Base-by-base conservation (phyloP, 2,888 invertebrate species). In the Diachrysia chrysitis region DNA sequence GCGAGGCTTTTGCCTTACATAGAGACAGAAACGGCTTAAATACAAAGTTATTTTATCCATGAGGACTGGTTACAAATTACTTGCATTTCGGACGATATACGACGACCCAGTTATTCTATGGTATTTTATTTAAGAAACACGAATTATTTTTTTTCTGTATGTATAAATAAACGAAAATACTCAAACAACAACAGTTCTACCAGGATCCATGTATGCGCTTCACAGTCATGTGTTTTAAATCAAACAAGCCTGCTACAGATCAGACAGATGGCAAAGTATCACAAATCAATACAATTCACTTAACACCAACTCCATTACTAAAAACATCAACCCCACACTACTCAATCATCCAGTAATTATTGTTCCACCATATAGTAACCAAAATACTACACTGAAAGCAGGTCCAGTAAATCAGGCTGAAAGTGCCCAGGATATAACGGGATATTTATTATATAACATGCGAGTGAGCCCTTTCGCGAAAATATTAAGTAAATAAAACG, bases 401-500 rank as follows among this genome's bases (percentile, higher is more conserved):
- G 48, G 48, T 68, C 29, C 60, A 70, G 65, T 64, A 73, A 78
- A 77, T 79, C 72, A 35, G 79, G 77, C 85, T 85, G 87, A 83
- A 88, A 87, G 83, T 89, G 88, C 84, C 76, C 83, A 75, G 81
- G 84, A 84, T 69, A 69, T 71, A 78, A 84, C 83, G 82, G 81
- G 82, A 78, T 84, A 90, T 88, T 90, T 91, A 91, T 89, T 90
- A 92, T 91, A 86, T 88, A 88, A 89, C 89, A 90, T 92, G 89
- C 86, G 88, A 85, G 86, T 83, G 86, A 86, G 87, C 85, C 89
- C 88, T 89, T 91, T 90, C 83, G 83, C 85, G 87, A 87, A 90
- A 90, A 91, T 92, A 92, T 92, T 90, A 91, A 89, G 87, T 89
- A 92, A 93, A 92, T 90, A 91, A 86, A 83, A 81, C 83, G 78